Evolutionary conservation across 2,888 invertebrate genomes (phyloP), one percentile per base, ranked within the genome.

Genomic region (Alcis repandata): DNA sequence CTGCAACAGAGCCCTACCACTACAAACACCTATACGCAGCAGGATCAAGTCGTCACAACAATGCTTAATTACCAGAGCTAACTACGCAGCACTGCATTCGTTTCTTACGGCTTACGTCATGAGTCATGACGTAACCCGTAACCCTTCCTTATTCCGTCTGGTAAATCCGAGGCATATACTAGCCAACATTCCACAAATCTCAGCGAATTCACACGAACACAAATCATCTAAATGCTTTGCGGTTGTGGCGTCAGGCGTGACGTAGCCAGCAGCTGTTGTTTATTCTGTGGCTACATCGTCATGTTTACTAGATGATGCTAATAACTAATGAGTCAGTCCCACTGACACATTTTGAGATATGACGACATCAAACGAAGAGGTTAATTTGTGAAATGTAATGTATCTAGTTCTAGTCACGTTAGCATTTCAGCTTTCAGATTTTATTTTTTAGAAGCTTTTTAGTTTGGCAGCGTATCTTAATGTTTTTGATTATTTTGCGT

Each of bases 321-420:
- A 49, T 49, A 33, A 49, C 49, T 49, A 49, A 49, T 49, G 49
- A 49, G 49, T 49, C 49, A 49, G 33, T 49, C 17, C 22, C n/a
- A 22, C n/a, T 32, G 48, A 15, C 33, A 49, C 17, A 33, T 32
- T 48, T 17, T 43, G 19, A 49, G 49, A 17, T 15, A 49, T 49
- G 49, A 49, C 49, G 49, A 17, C 10, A 33, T 17, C 19, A 20
- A 10, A 45, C 27, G 17, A 17, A 15, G 27, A 48, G 27, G 48
- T 27, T 27, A 13, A 2, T 7, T 22, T 22, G 27, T 22, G n/a
- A 11, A 38, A n/a, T 38, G 4, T 13, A 6, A n/a, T 17, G 6
- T n/a, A n/a, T n/a, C n/a, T n/a, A n/a, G n/a, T n/a, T n/a, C n/a
- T n/a, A n/a, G 19, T 43, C 10, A 17, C 17, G 43, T 27, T 4